Conservation (phyloP, 1,140 invertebrate genomes). For the Drosophila athabasca region DNA sequence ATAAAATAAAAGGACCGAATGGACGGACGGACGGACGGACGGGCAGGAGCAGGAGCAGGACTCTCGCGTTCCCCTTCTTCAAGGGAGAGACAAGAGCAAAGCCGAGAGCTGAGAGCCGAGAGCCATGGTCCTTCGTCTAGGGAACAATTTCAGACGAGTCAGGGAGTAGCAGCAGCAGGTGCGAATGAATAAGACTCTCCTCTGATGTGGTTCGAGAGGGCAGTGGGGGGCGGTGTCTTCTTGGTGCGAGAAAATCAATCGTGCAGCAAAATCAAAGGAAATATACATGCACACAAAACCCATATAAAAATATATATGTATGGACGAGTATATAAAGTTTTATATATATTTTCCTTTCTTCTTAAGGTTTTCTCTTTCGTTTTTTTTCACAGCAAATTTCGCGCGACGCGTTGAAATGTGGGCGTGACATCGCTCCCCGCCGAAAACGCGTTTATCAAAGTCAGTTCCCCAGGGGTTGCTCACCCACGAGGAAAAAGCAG, state of each 20-base stretch:
- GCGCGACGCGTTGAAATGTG: constrained; percentile 57
- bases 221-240: constrained; percentile 7
- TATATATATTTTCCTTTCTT: constrained; percentile 17
- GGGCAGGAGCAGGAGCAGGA: constrained; percentile 36
- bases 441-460: constrained; percentile 73
- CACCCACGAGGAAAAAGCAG: constrained; percentile 1
- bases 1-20: constrained; percentile 43
- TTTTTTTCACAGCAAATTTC: constrained; percentile 52
- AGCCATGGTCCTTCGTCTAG: constrained; percentile 27
- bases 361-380: constrained; percentile 8
- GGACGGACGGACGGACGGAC: constrained; percentile 28
- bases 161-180: constrained; percentile 51
- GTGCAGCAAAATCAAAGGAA: constrained; percentile 65
- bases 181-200: constrained; percentile 68
- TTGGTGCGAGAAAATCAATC: constrained; percentile 74
- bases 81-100: constrained; percentile 33
- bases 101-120: neutral
- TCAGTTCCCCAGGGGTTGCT: constrained; percentile 66
- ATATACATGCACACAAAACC: constrained; percentile 15
- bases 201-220: neutral
- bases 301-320: neutral
- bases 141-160: constrained; percentile 54
- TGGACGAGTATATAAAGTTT: constrained; percentile 10
- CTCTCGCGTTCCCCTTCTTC: constrained; percentile 2
- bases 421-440: constrained; percentile 42